Conservation (phyloP, 2,888 invertebrate genomes). For the Dastarcus helophoroides region DNA sequence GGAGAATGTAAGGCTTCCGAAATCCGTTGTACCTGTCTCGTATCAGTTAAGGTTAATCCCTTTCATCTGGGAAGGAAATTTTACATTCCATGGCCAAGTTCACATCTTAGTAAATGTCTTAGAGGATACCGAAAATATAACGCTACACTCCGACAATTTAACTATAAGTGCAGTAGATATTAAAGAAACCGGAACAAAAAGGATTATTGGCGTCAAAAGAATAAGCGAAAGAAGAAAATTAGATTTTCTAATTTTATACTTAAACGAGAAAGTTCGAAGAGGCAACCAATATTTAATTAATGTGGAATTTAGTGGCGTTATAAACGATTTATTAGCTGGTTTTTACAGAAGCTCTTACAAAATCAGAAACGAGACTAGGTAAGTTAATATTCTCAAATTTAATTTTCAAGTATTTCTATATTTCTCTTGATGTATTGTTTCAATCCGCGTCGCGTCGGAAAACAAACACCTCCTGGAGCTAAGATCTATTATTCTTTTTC, state of each 20-base stretch:
- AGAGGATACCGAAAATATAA: constrained; percentile 52
- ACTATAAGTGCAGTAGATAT: constrained; percentile 41
- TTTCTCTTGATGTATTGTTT: too few species aligned
- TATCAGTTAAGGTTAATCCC: constrained; percentile 63
- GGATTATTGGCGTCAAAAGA: constrained; percentile 9
- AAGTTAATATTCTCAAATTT: too few species aligned
- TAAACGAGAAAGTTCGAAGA: constrained; percentile 46
- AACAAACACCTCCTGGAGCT: too few species aligned
- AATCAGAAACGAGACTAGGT: constrained; percentile 58
- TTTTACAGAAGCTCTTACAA: constrained; percentile 75
- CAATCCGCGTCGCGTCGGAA: too few species aligned
- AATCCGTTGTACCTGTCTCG: constrained; percentile 51
- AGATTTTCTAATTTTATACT: constrained; percentile 58
- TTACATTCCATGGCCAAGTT: constrained; percentile 65
- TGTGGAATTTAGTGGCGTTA: constrained; percentile 58
- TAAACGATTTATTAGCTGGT: constrained; percentile 67
- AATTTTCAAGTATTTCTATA: too few species aligned
- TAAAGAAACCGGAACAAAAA: constrained; percentile 9
- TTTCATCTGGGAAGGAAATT: constrained; percentile 61
- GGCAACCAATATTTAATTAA: constrained; percentile 54
- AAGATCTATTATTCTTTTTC: too few species aligned
- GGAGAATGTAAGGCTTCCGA: constrained; percentile 57
- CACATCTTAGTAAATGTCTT: constrained; percentile 50
- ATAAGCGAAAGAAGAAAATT: constrained; percentile 45
- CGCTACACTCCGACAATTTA: constrained; percentile 63